Conservation (phyloP, 2,113 vertebrate genomes). For the Cardinalis cardinalis region DNA sequence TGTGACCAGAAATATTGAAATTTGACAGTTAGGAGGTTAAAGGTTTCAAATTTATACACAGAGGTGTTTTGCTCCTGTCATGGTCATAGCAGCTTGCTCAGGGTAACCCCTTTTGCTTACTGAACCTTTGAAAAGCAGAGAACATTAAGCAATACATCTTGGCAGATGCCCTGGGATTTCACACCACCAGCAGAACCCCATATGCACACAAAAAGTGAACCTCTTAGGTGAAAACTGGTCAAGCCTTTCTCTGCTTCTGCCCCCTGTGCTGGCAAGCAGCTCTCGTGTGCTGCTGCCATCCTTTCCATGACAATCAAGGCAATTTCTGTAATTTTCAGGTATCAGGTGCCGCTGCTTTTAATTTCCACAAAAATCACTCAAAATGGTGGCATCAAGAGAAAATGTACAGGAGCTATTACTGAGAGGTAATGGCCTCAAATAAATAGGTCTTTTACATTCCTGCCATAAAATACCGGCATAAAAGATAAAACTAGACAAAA, state of each 20-base stretch:
- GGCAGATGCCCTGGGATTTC: slow-evolving; percentile 62
- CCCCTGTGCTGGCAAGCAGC: not conserved
- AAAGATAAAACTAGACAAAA: slow-evolving; percentile 53
- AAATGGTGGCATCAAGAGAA: not conserved
- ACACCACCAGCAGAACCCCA: slow-evolving; percentile 46
- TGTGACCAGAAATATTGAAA: slow-evolving; percentile 78
- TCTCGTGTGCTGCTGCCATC: not conserved
- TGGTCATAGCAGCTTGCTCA: slow-evolving; percentile 55
- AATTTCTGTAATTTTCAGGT: not conserved
- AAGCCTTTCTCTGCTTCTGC: slow-evolving; percentile 1
- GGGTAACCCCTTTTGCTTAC: slow-evolving; percentile 73
- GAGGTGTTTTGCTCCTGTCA: slow-evolving; percentile 76
- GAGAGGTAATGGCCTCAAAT: not conserved
- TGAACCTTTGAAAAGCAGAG: slow-evolving; percentile 75
- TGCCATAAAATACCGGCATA: slow-evolving; percentile 12
- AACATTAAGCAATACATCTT: slow-evolving; percentile 72
- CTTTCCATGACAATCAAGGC: not conserved
- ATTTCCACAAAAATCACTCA: not conserved
- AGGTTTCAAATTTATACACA: slow-evolving; percentile 76
- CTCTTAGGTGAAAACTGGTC: slow-evolving; percentile 49
- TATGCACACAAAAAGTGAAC: slow-evolving; percentile 36
- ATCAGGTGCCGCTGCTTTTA: not conserved
- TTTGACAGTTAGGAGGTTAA: slow-evolving; percentile 74
- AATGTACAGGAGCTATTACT: not conserved
- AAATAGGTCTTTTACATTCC: slow-evolving; percentile 28